Evolutionary conservation across 2,797 vertebrate genomes (phyloP).

Genomic region (Adelosebastes latens): DNA sequence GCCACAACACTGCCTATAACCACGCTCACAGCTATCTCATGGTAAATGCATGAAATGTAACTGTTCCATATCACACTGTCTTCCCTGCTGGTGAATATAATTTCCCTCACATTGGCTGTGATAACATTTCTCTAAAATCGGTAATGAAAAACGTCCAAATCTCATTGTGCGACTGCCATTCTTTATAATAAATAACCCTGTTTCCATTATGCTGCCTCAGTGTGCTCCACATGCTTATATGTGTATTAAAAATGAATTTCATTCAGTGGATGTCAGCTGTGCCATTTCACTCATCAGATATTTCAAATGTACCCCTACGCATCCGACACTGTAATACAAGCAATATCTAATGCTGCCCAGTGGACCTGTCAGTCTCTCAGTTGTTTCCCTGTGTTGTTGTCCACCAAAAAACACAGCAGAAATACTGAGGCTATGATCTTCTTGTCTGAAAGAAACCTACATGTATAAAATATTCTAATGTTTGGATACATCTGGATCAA

Average conservation of each 20-base stretch:
- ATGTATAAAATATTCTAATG: neutral
- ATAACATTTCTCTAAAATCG: slow-evolving; percentile 18
- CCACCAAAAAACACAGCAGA: neutral
- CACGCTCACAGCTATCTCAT: slow-evolving; percentile 51
- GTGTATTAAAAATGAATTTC: neutral
- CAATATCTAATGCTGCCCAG: neutral
- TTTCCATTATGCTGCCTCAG: neutral
- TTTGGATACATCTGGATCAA: neutral
- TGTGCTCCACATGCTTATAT: neutral
- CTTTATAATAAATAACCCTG: neutral
- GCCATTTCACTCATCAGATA: neutral
- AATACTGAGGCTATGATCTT: neutral
- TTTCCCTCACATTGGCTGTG: slow-evolving; percentile 40
- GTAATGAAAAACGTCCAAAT: slow-evolving; percentile 30
- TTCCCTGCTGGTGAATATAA: slow-evolving; percentile 47
- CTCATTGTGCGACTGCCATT: slow-evolving; percentile 2
- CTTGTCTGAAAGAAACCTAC: neutral
- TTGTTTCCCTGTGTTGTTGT: neutral
- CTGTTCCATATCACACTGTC: slow-evolving; percentile 39
- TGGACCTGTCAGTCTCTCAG: neutral
- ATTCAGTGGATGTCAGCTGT: neutral
- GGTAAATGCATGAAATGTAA: slow-evolving; percentile 68
- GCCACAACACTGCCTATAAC: slow-evolving; percentile 16
- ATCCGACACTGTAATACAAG: neutral
- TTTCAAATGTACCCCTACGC: neutral